Conservation (phyloP, 2,888 invertebrate genomes). For the Leucoma salicis region DNA sequence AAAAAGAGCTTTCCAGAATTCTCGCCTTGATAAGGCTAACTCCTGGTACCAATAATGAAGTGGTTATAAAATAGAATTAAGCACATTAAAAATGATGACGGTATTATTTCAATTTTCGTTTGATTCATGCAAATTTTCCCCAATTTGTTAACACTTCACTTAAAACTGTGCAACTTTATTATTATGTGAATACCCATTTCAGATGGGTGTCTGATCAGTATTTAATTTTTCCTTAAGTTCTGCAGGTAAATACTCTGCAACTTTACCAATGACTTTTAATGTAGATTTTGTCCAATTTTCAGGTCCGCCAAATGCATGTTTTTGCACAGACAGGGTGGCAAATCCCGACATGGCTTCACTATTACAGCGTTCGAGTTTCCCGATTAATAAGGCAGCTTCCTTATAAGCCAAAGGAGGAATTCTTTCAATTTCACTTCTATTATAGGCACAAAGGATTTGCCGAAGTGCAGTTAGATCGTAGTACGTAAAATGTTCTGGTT, state of each 20-base stretch:
- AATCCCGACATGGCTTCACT: slow-evolving; percentile 66
- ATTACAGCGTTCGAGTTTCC: slow-evolving; percentile 69
- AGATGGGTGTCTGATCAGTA: too few relatives aligned
- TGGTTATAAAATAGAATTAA: too few relatives aligned
- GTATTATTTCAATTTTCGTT: too few relatives aligned
- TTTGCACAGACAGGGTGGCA: slow-evolving; percentile 64
- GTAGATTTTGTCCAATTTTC: slow-evolving; percentile 60
- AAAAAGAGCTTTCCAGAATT: too few relatives aligned
- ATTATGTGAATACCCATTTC: too few relatives aligned
- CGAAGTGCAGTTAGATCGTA: slow-evolving; percentile 79
- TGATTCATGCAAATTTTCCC: too few relatives aligned
- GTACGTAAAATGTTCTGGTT: slow-evolving; percentile 78
- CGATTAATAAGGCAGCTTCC: slow-evolving; percentile 69
- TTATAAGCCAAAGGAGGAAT: slow-evolving; percentile 80
- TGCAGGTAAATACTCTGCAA: slow-evolving; percentile 55
- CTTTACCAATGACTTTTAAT: slow-evolving; percentile 59
- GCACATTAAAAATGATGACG: too few relatives aligned
- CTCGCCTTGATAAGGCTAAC: too few relatives aligned
- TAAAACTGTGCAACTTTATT: too few relatives aligned
- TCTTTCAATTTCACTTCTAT: slow-evolving; percentile 70
- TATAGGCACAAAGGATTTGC: slow-evolving; percentile 82
- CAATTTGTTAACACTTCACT: too few relatives aligned
- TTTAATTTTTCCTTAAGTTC: not conserved
- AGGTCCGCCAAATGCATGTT: slow-evolving; percentile 68
- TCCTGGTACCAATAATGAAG: too few relatives aligned